Evolutionary conservation across 2,113 vertebrate genomes (phyloP).

Genomic region (Peromyscus californicus): DNA sequence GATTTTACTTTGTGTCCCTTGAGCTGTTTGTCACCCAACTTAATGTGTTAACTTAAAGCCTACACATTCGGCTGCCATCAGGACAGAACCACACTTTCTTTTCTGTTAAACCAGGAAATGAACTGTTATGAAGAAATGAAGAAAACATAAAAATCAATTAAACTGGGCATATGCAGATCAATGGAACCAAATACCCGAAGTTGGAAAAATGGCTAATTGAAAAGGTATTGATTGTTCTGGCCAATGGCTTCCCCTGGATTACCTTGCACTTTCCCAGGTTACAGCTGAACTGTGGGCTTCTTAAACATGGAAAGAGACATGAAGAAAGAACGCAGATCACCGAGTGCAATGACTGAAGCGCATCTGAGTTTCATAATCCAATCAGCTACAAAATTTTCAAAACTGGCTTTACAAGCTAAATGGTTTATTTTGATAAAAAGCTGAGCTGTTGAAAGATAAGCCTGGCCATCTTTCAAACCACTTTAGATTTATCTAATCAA

Average conservation of each 20-base stretch:
- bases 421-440: constrained; percentile 61
- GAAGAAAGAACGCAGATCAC: not conserved
- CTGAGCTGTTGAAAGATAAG: constrained; percentile 52
- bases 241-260: constrained; percentile 71
- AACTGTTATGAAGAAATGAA: not conserved
- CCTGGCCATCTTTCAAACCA: constrained; percentile 55
- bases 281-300: constrained; percentile 22
- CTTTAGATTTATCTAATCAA: constrained; percentile 80
- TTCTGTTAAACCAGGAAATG: not conserved
- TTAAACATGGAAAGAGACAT: not conserved
- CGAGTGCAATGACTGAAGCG: not conserved
- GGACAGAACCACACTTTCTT: constrained; percentile 43
- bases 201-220: constrained; percentile 71
- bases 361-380: constrained; percentile 29
- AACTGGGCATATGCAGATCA: constrained; percentile 67
- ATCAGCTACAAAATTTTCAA: constrained; percentile 50
- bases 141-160: constrained; percentile 64
- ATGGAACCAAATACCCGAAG: constrained; percentile 64
- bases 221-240: constrained; percentile 75
- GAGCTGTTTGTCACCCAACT: constrained; percentile 35
- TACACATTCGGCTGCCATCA: constrained; percentile 6
- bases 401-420: constrained; percentile 53
- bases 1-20: constrained; percentile 48
- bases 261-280: constrained; percentile 20
- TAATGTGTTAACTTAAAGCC: not conserved